Evolutionary conservation across 2,888 invertebrate genomes (phyloP), one percentile per base, ranked within the genome.

Genomic region (Leucania comma): DNA sequence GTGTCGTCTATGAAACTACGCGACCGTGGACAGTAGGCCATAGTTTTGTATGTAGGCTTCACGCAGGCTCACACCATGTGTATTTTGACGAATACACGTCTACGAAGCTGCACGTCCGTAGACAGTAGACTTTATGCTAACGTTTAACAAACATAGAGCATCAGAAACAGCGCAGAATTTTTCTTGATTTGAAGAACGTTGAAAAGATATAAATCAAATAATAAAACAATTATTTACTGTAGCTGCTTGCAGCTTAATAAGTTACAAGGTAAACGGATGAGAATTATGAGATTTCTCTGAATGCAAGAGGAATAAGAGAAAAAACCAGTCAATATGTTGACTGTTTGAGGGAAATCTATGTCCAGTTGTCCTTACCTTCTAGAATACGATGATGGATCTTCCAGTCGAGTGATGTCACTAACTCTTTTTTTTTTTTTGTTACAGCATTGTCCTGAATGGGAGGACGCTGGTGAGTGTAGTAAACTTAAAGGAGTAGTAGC

Each of bases 361-460:
- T n/a, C 3, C 14, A 46, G 20, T 8, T n/a, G 9, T 48, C 9
- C n/a, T n/a, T 2, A n/a, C 8, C 8, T 48, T 48, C 46, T 42
- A 42, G n/a, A 1, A 42, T 17, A 42, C 42, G 3, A 9, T n/a
- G 2, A 46, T n/a, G 46, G 46, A 42, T 6, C 42, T 42, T 48
- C 20, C 46, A 48, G 42, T 48, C 8, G 46, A 48, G 20, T 48
- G n/a, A 12, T 1, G 14, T 48, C 9, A 22, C 0, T 46, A 3
- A 54, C 17, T 54, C 0, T 14, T 9, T 26, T 8, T 65, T 26
- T 8, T 65, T 72, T 63, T 9, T 54, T 0, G 38, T 81, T 64
- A 3, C 71, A 82, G 82, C 32, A 68, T 20, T 83, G 82, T 20
- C 0, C 68, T 1, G 78, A 81, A 0, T 83, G 82, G 82, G 68